Percentiles rank a stretch among this genome's conserved stretches.
phyloP scores from a whole-genome alignment of 1,140 invertebrate genomes.

The Akabosia matsudoensis region DNA sequence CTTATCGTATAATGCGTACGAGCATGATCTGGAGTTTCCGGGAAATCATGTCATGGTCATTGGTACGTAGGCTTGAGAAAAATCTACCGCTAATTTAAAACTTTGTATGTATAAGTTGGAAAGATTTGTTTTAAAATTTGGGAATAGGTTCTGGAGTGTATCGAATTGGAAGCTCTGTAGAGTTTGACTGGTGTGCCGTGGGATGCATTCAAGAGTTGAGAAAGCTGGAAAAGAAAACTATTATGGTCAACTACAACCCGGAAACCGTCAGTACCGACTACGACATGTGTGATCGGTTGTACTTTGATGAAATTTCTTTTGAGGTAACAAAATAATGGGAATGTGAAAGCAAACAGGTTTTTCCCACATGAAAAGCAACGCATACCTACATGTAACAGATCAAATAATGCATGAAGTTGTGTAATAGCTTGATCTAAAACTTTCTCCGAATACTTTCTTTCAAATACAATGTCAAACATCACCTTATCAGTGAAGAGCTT shows the following conservation, averaged over 20 bases:
- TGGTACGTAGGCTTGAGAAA: slow-evolving; percentile 54
- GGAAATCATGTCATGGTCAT: slow-evolving; percentile 78
- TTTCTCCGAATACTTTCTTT: too few species aligned
- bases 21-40: slow-evolving; percentile 81
- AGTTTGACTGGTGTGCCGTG: slow-evolving; percentile 99
- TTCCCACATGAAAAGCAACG: slow-evolving; percentile 15
- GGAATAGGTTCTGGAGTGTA: slow-evolving; percentile 97
- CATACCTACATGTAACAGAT: too few species aligned
- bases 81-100: slow-evolving; percentile 6
- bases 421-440: too few species aligned
- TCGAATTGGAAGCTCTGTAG: slow-evolving; percentile 96
- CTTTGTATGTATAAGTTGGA: not conserved
- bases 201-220: slow-evolving; percentile 88
- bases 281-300: slow-evolving; percentile 96
- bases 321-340: too few species aligned
- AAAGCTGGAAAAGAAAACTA: slow-evolving; percentile 78
- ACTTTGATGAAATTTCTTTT: slow-evolving; percentile 99
- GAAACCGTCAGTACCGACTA: slow-evolving; percentile 99
- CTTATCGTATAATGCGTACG: slow-evolving; percentile 86
- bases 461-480: too few species aligned
- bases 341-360: not conserved
- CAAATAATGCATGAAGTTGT: not conserved
- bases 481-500: too few species aligned
- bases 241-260: slow-evolving; percentile 99
- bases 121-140: not conserved